These are phyloP conservation scores for Pionites leucogaster DNA, from an alignment of 2,113 vertebrate genomes.

Conservation along the genomic window DNA sequence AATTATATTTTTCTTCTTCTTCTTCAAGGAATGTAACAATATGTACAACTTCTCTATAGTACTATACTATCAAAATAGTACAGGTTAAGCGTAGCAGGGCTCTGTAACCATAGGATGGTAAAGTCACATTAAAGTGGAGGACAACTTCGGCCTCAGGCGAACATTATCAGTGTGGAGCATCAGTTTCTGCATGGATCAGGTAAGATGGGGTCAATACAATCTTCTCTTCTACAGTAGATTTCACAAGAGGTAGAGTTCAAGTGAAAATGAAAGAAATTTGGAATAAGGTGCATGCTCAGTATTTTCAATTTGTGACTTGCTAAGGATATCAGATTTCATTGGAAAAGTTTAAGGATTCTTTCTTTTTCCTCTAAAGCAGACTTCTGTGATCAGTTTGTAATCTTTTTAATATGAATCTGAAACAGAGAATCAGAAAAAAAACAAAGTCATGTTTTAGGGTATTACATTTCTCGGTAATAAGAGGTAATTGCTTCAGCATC, in stretches of 20 bases:
- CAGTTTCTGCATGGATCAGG: constrained; percentile 69
- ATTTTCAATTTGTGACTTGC: constrained; percentile 55
- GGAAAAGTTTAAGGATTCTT: constrained; percentile 20
- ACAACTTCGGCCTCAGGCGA: constrained; percentile 50
- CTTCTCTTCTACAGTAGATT: constrained; percentile 88
- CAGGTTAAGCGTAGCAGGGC: constrained; percentile 64
- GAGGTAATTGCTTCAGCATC: neutral
- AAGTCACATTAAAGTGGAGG: constrained; percentile 72
- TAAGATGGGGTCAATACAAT: constrained; percentile 63
- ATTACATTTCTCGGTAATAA: neutral
- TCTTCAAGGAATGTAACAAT: constrained; percentile 82
- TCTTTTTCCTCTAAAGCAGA: constrained; percentile 27
- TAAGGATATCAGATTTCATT: constrained; percentile 41
- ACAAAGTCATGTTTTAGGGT: neutral
- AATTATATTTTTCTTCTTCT: constrained; percentile 58
- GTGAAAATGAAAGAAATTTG: constrained; percentile 64
- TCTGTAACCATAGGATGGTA: constrained; percentile 54
- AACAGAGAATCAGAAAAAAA: constrained; percentile 65
- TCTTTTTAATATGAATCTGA: constrained; percentile 97
- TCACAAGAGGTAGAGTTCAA: constrained; percentile 87
- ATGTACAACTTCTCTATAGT: constrained; percentile 77
- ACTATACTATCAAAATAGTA: constrained; percentile 78
- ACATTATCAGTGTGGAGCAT: constrained; percentile 49
- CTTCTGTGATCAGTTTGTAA: constrained; percentile 79
- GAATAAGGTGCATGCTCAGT: constrained; percentile 75